Evolutionary conservation across 2,888 invertebrate genomes (phyloP).

Genomic region (Acanthosoma haemorrhoidale): DNA sequence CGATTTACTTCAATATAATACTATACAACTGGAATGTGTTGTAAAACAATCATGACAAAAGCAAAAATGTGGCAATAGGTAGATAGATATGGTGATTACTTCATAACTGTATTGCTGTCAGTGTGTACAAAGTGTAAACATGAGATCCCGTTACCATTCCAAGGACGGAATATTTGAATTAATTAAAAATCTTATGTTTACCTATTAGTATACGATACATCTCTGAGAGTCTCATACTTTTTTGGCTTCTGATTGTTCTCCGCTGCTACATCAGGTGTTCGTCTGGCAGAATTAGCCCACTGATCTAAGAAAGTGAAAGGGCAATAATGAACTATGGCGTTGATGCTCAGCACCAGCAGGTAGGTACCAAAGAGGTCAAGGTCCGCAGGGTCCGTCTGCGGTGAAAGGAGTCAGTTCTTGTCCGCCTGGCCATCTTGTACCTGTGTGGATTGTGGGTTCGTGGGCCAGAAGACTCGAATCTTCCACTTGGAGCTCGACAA

Average conservation of each 20-base stretch:
- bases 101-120: background rate
- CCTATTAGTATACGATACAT: no score
- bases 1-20: no score
- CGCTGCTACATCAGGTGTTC: background rate
- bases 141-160: background rate
- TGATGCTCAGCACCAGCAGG: background rate
- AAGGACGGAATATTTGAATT: background rate
- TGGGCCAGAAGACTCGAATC: no score
- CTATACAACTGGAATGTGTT: no score
- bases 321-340: background rate
- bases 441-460: no score
- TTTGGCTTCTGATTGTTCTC: no score
- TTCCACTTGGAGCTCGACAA: no score
- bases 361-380: slow-evolving; percentile 8
- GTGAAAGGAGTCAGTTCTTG: background rate
- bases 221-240: no score
- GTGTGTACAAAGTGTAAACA: background rate
- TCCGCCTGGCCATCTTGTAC: background rate
- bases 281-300: background rate
- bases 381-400: background rate
- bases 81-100: background rate
- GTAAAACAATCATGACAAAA: no score
- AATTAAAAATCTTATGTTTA: no score
- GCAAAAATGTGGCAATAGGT: no score
- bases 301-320: slow-evolving; percentile 5